phyloP scores from a whole-genome alignment of 2,797 vertebrate species.

The Phyllotis vaccarum region DNA sequence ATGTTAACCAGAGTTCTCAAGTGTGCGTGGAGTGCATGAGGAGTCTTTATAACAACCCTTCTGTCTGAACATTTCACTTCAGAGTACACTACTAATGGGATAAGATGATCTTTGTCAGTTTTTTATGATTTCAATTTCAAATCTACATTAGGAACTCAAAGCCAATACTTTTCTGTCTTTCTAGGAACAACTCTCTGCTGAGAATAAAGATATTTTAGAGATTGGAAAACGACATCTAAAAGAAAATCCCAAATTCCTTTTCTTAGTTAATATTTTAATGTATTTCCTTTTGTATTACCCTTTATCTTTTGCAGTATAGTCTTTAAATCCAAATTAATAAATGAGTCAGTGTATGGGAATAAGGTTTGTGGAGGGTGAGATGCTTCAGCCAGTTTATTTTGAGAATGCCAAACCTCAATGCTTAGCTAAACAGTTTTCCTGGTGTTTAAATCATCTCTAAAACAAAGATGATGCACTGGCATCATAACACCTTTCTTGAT shows the following conservation, averaged over 20 bases:
- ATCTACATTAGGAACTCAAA: not conserved
- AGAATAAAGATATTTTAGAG: not conserved
- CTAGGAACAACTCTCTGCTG: not conserved
- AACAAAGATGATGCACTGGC: not conserved
- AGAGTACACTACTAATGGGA: not conserved
- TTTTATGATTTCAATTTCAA: not conserved
- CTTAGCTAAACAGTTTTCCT: not conserved
- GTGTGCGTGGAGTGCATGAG: not conserved
- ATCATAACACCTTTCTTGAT: not conserved
- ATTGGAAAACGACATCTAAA: not conserved
- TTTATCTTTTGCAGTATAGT: not conserved
- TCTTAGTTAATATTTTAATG: not conserved
- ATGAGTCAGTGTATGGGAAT: not conserved
- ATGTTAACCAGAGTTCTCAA: not conserved
- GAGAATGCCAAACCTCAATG: not conserved
- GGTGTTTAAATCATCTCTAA: not conserved
- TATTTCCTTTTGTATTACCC: not conserved
- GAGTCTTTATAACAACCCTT: not conserved
- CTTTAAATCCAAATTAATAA: conserved; percentile 22
- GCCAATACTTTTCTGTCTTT: not conserved
- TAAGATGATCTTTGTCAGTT: not conserved
- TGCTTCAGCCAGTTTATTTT: not conserved
- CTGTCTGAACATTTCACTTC: not conserved
- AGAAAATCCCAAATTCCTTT: not conserved
- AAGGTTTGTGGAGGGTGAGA: not conserved